phyloP scores from a whole-genome alignment of 1,140 invertebrate genomes.

The Cyrtorhinus lividipennis region DNA sequence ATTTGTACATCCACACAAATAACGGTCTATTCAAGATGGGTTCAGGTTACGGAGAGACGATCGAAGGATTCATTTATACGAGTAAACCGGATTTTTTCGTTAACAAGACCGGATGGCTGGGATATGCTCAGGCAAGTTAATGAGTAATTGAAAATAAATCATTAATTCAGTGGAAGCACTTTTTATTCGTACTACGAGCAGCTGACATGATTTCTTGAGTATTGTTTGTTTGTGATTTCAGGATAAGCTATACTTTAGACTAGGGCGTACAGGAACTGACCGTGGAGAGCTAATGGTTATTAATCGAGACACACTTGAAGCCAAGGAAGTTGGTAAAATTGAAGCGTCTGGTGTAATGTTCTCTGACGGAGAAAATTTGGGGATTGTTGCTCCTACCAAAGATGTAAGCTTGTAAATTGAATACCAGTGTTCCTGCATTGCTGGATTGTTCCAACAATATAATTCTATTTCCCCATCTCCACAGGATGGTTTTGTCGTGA shows the following conservation, averaged over 20 bases:
- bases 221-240: conserved; percentile 35
- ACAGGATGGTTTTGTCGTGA: conserved; percentile 68
- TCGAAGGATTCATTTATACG: conserved; percentile 71
- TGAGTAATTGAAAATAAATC: no score
- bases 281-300: conserved; percentile 21
- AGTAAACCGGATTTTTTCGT: conserved; percentile 64
- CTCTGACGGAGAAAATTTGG: conserved; percentile 68
- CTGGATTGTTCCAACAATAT: no score
- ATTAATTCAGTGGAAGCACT: not conserved
- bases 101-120: conserved; percentile 64
- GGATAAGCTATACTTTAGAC: conserved; percentile 17
- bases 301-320: conserved; percentile 20
- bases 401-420: conserved; percentile 43
- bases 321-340: conserved; percentile 21
- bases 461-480: not conserved
- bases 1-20: conserved; percentile 66
- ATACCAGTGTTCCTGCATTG: no score
- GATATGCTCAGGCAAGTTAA: conserved; percentile 59
- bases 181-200: not conserved
- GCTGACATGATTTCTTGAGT: conserved; percentile 30
- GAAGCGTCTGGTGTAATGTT: conserved; percentile 55
- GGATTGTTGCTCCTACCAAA: conserved; percentile 61
- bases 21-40: conserved; percentile 78
- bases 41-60: conserved; percentile 78
- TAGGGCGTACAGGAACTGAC: conserved; percentile 10